phyloP scores from a whole-genome alignment of 2,888 invertebrate species.

The Eilema depressum region DNA sequence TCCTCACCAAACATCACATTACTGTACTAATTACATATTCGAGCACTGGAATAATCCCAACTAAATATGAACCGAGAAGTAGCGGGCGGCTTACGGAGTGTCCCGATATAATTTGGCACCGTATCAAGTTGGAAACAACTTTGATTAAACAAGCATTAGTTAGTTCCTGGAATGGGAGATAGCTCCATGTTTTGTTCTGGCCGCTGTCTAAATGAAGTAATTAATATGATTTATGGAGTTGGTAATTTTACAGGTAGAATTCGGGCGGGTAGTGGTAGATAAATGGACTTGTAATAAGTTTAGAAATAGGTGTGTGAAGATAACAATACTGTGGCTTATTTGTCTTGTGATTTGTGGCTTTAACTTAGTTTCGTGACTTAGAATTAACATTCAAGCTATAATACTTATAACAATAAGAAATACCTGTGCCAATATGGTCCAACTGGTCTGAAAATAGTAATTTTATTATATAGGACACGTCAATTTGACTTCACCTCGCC shows the following conservation, averaged over 20 bases:
- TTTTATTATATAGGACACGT: no score
- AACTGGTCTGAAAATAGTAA: no score
- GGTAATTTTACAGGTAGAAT: conserved; percentile 4
- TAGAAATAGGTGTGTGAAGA: not conserved
- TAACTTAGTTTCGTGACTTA: no score
- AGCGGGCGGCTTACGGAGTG: conserved; percentile 21
- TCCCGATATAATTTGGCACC: conserved; percentile 53
- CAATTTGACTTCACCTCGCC: no score
- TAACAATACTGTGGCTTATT: not conserved
- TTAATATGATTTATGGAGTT: conserved; percentile 23
- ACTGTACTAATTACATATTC: conserved; percentile 13
- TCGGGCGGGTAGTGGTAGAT: not conserved
- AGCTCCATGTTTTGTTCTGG: conserved; percentile 35
- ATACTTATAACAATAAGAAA: no score
- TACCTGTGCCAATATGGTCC: no score
- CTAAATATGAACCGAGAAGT: conserved; percentile 17
- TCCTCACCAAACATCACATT: conserved; percentile 1
- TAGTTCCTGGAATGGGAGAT: conserved; percentile 37
- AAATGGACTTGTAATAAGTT: not conserved
- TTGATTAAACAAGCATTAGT: conserved; percentile 61
- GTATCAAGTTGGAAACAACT: conserved; percentile 51
- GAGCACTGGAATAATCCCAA: conserved; percentile 22
- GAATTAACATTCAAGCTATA: no score
- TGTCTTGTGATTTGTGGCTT: not conserved
- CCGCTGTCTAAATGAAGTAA: conserved; percentile 29